Percentiles rank a stretch among this genome's conserved stretches.
Conservation (phyloP, 2,797 vertebrate genomes). For the Myioborus melanocephalus region DNA sequence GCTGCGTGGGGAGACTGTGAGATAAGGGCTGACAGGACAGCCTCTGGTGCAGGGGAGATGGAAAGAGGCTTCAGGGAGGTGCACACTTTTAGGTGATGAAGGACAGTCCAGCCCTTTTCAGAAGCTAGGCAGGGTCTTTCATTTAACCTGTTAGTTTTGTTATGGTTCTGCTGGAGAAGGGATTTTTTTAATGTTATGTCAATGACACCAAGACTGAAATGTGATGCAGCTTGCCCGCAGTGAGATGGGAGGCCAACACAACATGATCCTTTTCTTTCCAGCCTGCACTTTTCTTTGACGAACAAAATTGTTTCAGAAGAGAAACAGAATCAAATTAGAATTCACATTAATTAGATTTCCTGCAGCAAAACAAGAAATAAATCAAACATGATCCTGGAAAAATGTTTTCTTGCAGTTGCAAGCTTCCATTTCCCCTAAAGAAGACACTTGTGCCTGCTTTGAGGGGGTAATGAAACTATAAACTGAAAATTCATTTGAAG, state of each 20-base stretch:
- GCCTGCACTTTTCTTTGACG: constrained; percentile 1
- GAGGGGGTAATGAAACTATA: constrained; percentile 39
- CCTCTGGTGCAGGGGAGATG: background rate
- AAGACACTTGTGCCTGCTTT: constrained; percentile 30
- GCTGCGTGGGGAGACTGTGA: background rate
- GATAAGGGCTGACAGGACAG: background rate
- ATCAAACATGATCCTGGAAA: constrained; percentile 24
- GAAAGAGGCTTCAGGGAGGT: background rate
- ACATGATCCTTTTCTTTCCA: background rate
- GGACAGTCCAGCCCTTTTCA: background rate
- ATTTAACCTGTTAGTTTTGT: background rate
- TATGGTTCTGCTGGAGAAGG: background rate
- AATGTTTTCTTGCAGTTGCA: background rate
- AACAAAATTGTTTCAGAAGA: constrained; percentile 42
- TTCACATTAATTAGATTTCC: constrained; percentile 60
- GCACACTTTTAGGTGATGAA: fast-evolving
- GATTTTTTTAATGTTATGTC: background rate
- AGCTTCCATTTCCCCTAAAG: constrained; percentile 42
- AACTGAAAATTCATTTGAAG: constrained; percentile 17
- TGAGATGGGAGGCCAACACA: background rate
- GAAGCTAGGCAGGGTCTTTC: background rate
- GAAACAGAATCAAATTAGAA: constrained; percentile 56
- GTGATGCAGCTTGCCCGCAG: background rate
- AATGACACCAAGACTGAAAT: background rate
- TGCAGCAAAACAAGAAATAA: constrained; percentile 40